Conservation (phyloP, 2,888 invertebrate species). For the Nudaria mundana region DNA sequence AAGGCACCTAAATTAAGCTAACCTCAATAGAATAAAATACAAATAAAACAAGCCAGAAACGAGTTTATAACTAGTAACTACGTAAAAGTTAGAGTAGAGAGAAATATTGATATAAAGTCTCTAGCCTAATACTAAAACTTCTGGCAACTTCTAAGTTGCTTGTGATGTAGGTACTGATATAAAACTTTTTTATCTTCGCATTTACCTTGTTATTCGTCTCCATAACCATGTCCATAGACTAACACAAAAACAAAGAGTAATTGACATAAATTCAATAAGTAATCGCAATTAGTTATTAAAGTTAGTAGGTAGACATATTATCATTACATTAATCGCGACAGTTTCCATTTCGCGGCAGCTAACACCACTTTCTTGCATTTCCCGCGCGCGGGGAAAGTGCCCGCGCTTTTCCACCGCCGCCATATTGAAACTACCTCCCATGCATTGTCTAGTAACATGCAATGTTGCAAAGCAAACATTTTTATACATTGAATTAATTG, state of each 20-base stretch:
- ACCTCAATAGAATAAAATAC: background rate
- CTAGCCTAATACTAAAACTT: background rate
- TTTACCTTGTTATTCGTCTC: too few species aligned
- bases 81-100: constrained; percentile 1
- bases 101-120: constrained; percentile 1
- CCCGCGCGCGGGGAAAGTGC: constrained; percentile 77
- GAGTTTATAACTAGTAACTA: constrained; percentile 6
- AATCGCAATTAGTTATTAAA: constrained; percentile 47
- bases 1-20: background rate
- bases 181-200: background rate
- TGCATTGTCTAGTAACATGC: constrained; percentile 14
- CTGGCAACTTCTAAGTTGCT: background rate
- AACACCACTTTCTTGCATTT: constrained; percentile 75
- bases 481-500: too few species aligned
- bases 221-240: too few species aligned
- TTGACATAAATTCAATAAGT: too few species aligned
- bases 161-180: background rate
- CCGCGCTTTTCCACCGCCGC: constrained; percentile 77
- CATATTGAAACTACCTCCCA: constrained; percentile 58
- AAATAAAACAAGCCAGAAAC: constrained; percentile 6
- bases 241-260: too few species aligned
- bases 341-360: constrained; percentile 74
- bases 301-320: constrained; percentile 56
- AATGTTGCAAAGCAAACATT: background rate
- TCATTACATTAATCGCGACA: constrained; percentile 65